Conservation (phyloP, 2,888 invertebrate genomes). For the Aplocera efformata region DNA sequence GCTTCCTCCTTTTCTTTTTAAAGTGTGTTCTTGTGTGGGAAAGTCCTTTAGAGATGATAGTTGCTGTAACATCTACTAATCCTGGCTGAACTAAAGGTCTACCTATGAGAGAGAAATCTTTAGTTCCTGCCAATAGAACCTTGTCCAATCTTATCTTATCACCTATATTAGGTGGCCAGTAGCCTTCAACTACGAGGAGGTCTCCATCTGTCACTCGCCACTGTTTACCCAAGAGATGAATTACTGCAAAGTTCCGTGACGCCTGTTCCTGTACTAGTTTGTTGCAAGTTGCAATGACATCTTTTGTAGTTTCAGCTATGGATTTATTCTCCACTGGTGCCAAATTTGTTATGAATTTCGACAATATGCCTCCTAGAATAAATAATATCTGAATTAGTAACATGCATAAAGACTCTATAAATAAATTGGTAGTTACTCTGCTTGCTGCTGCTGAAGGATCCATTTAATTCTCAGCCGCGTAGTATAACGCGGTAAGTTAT, state of each 20-base stretch:
- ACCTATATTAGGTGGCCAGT: constrained; percentile 90
- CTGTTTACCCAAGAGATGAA: constrained; percentile 90
- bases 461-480: too few species aligned
- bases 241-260: constrained; percentile 89
- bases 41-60: constrained; percentile 90
- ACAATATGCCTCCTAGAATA: constrained; percentile 58
- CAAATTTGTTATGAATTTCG: constrained; percentile 56
- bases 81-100: constrained; percentile 88
- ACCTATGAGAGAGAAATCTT: constrained; percentile 91
- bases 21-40: constrained; percentile 90
- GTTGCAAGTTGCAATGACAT: constrained; percentile 83
- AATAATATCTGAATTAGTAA: neutral
- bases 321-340: constrained; percentile 44
- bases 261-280: constrained; percentile 77
- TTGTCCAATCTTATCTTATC: constrained; percentile 91
- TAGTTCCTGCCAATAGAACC: constrained; percentile 88
- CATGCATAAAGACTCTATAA: neutral
- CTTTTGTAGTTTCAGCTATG: constrained; percentile 54
- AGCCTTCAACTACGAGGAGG: constrained; percentile 89
- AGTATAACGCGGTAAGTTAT: too few species aligned
- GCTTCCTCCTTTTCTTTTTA: constrained; percentile 87
- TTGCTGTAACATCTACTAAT: constrained; percentile 87
- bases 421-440: too few species aligned
- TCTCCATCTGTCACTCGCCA: constrained; percentile 93
- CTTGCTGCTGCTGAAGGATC: too few species aligned